Evolutionary conservation across 2,888 invertebrate species (phyloP), one percentile per base, ranked within the genome.

Genomic region (Torymus auratus): DNA sequence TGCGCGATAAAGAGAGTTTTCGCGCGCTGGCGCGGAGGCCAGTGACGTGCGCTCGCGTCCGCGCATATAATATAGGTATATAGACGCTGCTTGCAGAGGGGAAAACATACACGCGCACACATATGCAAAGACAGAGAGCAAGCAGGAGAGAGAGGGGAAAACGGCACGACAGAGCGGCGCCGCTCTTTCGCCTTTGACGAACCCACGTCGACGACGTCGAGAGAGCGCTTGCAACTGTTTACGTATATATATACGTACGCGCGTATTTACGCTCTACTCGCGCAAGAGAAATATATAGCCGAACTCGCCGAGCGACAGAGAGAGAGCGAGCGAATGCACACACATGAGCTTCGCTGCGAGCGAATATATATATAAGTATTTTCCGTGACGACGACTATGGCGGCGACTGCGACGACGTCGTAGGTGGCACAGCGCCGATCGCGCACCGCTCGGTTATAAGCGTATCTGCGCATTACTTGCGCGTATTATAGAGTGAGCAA

Each of bases 91-190:
- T n/a, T n/a, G n/a, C 41, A 17, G 70, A 13, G 50, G 70, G 70
- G 20, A 17, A 15, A 20, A 12, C 15, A 58, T 52, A 50, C 4
- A 20, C 56, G n/a, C 20, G 20, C 52, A 41, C 14, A 15, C 17
- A 14, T 2, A 61, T 4, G 61, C 20, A 13, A 1, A 53, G 12
- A 17, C 23, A 50, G 15, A 64, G 3, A 17, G 41, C 20, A 15
- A 14, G n/a, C 75, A 71, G 20, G 52, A 62, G 81, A 50, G 41
- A 4, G 23, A 17, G 64, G 41, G 23, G 17, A 15, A 58, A 1
- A 28, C 13, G 53, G 62, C 15, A 64, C 77, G 77, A 56, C 77
- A 65, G 55, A 67, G 41, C 67, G 78, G 72, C 78, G 78, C 72
- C 78, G 55, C 55, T 68, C 41, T 41, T 41, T 41, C 20, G 56